These are phyloP conservation scores for Idaea aversata DNA, from an alignment of 2,888 invertebrate genomes.

Conservation along the genomic window DNA sequence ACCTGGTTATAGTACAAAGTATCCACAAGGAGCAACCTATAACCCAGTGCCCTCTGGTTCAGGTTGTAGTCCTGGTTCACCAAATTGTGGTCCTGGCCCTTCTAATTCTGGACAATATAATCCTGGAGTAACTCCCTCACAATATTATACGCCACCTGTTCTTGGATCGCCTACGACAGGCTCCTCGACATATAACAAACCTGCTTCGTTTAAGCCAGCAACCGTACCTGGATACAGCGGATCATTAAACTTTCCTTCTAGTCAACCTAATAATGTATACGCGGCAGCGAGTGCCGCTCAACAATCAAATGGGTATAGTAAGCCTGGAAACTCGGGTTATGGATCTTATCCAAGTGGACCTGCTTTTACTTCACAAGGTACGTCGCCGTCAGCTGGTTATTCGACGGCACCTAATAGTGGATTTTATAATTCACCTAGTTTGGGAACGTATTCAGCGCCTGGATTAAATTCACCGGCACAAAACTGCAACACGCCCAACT, in stretches of 20 bases:
- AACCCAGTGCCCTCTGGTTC: slow-evolving; percentile 8
- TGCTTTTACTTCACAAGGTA: background rate
- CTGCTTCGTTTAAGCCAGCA: background rate
- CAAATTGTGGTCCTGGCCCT: slow-evolving; percentile 23
- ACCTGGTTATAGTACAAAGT: background rate
- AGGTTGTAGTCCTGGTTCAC: slow-evolving; percentile 16
- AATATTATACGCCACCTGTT: background rate
- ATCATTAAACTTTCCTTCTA: background rate
- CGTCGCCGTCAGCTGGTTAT: slow-evolving; percentile 2
- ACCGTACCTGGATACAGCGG: background rate
- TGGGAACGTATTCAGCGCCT: slow-evolving; percentile 1
- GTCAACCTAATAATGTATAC: background rate
- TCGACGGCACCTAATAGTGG: slow-evolving; percentile 5
- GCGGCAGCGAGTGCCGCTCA: background rate
- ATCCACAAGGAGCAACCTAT: slow-evolving; percentile 10
- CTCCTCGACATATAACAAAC: slow-evolving; percentile 1
- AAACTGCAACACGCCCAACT: slow-evolving; percentile 18
- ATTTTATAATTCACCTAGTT: background rate
- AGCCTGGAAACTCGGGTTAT: background rate
- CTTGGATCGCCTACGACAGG: background rate
- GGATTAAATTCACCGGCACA: slow-evolving; percentile 15
- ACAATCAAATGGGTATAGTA: slow-evolving; percentile 2
- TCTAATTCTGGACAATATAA: slow-evolving; percentile 8
- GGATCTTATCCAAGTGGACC: slow-evolving; percentile 4
- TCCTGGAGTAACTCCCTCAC: background rate